Conservation (phyloP, 2,797 vertebrate genomes). For the Galago senegalensis region DNA sequence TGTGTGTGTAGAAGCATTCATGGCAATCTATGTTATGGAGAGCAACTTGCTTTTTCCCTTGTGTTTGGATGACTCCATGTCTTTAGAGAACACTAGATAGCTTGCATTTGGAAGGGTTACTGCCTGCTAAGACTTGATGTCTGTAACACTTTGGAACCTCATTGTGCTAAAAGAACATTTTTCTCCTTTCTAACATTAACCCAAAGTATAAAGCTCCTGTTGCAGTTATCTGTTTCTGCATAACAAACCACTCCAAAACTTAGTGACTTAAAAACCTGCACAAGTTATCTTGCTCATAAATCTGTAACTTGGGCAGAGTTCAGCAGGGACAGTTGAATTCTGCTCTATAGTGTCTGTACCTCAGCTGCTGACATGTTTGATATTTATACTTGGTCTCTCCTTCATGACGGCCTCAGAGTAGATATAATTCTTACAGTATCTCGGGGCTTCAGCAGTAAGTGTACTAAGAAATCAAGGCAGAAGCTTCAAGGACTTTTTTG, state of each 20-base stretch:
- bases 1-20: background rate
- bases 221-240: background rate
- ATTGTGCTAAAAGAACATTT: background rate
- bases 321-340: background rate
- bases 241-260: conserved; percentile 12
- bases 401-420: background rate
- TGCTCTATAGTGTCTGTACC: background rate
- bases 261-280: background rate
- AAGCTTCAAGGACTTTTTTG: background rate
- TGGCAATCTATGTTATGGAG: background rate
- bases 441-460: background rate
- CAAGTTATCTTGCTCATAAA: conserved; percentile 1
- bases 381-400: background rate
- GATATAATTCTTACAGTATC: background rate
- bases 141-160: background rate
- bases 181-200: background rate
- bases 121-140: background rate
- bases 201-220: background rate
- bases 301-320: background rate
- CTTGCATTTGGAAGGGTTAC: background rate
- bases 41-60: background rate
- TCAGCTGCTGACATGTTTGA: background rate
- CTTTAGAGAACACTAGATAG: background rate
- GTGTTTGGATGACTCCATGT: background rate
- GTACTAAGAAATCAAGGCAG: background rate